A percentile compares a stretch with the other conserved stretches of the same genome.
Evolutionary conservation across 1,140 invertebrate genomes (phyloP).

Genomic region (Aphelenchoides fujianensis): DNA sequence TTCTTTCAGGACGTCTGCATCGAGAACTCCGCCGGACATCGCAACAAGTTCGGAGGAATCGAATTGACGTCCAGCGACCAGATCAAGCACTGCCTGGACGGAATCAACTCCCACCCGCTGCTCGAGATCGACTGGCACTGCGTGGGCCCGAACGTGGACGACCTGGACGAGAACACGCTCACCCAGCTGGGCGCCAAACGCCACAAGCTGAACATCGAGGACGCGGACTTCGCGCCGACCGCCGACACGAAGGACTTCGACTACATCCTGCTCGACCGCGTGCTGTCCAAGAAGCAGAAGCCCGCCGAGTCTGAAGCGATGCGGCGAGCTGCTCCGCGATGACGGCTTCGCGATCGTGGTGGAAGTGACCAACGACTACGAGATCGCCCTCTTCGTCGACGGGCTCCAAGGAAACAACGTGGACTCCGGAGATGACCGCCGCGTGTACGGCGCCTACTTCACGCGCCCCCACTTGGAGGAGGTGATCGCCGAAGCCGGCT

Average conservation of each 20-base stretch:
- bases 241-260: conserved; percentile 58
- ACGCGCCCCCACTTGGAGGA: conserved; percentile 58
- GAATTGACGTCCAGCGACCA: conserved; percentile 68
- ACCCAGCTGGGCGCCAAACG: conserved; percentile 55
- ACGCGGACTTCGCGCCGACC: conserved; percentile 36
- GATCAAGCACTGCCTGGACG: conserved; percentile 56
- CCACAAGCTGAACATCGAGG: conserved; percentile 58
- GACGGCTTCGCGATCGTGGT: conserved; percentile 72
- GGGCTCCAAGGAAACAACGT: conserved; percentile 69
- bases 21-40: conserved; percentile 72
- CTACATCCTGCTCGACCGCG: conserved; percentile 52
- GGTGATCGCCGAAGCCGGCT: conserved; percentile 63
- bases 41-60: conserved; percentile 73
- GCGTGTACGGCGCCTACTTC: conserved; percentile 59
- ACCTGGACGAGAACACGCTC: conserved; percentile 58
- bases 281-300: conserved; percentile 62
- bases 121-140: conserved; percentile 63
- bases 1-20: conserved; percentile 68
- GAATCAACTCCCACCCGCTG: conserved; percentile 63
- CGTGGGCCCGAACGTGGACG: conserved; percentile 54
- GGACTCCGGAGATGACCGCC: conserved; percentile 23
- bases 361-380: conserved; percentile 57
- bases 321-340: conserved; percentile 69
- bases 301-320: conserved; percentile 59
- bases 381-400: conserved; percentile 63